Evolutionary conservation across 2,888 invertebrate species (phyloP), one percentile per base, ranked within the genome.

Genomic region (Amphipoea oculea): DNA sequence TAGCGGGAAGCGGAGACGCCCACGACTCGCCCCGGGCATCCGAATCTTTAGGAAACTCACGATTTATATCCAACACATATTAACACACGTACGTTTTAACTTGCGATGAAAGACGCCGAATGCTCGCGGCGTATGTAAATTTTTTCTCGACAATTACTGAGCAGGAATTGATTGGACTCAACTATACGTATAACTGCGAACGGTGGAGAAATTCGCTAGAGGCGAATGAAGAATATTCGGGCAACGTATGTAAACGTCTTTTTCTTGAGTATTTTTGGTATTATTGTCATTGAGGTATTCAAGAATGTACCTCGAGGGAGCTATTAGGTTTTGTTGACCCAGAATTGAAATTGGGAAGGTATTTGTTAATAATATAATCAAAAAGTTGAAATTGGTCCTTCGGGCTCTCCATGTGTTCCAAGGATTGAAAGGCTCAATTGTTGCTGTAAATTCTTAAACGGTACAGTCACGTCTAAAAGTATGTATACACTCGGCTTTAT

Each of bases 21-120:
- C 92, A 90, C 91, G 91, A 90, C 78, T 86, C 80, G 92, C 94
- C 93, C 86, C 81, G 79, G 92, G 93, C 91, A 81, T 90, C 91
- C 89, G 80, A 90, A 90, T 89, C 90, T 91, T 92, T 91, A 88
- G 90, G 91, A 90, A 91, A 91, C 85, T 79, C 86, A 88, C 91
- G 91, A 94, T 94, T 93, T 93, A 93, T 92, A 88, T 90, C 82
- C 77, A 60, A 79, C 82, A 82, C 85, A 76, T 81, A 87, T 81
- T 91, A 88, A 90, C 92, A 89, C 81, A 86, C 83, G 85, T 81
- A 85, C 88, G 84, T 90, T 88, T 89, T 83, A 88, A 82, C 74
- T 82, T 76, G 79, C 88, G 92, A 92, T 91, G 91, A 92, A 92
- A 92, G 91, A 82, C 81, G 90, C 90, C 89, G 92, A 86, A 81